Percentiles rank a stretch among this genome's conserved stretches.
These are phyloP conservation scores for Bufo gargarizans DNA, from an alignment of 2,113 vertebrate genomes.

Conservation along the genomic window DNA sequence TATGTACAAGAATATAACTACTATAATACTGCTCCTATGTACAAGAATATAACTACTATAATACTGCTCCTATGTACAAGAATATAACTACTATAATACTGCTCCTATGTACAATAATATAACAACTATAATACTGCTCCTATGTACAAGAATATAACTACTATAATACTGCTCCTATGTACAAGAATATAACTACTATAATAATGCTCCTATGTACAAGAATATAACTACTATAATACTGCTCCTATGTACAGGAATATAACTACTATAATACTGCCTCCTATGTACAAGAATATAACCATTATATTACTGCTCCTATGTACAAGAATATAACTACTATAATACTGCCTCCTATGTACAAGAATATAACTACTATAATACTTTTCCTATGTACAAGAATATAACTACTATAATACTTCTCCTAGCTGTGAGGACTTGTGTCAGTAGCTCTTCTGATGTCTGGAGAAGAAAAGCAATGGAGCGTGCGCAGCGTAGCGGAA, in stretches of 20 bases:
- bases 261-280: not conserved
- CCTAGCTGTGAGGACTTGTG: too few relatives aligned
- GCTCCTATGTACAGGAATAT: not conserved
- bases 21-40: not conserved
- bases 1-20: not conserved
- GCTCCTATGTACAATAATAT: not conserved
- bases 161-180: not conserved
- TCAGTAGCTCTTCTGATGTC: too few relatives aligned
- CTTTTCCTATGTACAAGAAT: not conserved
- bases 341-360: slow-evolving; percentile 6
- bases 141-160: slow-evolving; percentile 9
- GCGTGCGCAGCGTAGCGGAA: too few relatives aligned
- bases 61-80: not conserved
- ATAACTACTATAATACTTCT: too few relatives aligned
- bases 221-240: not conserved
- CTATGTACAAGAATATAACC: slow-evolving; percentile 2
- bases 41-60: slow-evolving; percentile 3
- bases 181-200: too few relatives aligned
- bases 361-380: slow-evolving; percentile 3
- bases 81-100: slow-evolving; percentile 17
- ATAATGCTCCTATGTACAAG: too few relatives aligned
- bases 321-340: slow-evolving; percentile 16
- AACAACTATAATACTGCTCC: not conserved
- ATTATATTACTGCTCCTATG: not conserved
- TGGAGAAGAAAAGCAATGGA: too few relatives aligned